Conservation (phyloP, 2,113 vertebrate genomes). For the Empidonax alnorum region DNA sequence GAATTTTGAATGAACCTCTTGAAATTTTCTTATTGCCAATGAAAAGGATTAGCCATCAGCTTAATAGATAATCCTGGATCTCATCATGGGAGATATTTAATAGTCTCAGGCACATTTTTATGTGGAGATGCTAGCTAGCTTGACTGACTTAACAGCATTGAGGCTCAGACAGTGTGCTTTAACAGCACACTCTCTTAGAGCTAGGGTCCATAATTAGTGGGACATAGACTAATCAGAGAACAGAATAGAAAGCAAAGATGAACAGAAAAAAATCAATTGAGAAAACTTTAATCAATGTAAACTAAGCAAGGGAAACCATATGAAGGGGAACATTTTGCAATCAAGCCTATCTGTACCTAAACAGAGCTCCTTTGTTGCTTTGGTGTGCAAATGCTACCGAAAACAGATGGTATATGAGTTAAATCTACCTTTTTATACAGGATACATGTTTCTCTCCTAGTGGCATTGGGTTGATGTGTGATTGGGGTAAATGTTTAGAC, state of each 20-base stretch:
- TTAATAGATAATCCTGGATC: constrained; percentile 24
- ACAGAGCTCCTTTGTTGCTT: background rate
- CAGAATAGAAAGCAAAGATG: background rate
- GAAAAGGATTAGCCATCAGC: background rate
- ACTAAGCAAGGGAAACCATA: background rate
- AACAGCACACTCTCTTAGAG: background rate
- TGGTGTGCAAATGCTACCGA: background rate
- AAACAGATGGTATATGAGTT: background rate
- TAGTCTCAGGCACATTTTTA: background rate
- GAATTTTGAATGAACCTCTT: background rate
- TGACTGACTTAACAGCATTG: background rate
- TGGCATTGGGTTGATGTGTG: fast-evolving
- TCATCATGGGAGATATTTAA: background rate
- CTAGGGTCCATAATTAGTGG: background rate
- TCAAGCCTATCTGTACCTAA: background rate
- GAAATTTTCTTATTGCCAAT: background rate
- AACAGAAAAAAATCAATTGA: background rate
- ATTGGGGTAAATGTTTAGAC: background rate
- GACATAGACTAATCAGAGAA: background rate
- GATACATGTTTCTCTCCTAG: background rate
- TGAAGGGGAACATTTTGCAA: background rate
- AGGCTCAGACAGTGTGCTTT: background rate
- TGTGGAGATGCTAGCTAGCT: background rate
- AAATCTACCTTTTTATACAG: background rate
- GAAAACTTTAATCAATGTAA: background rate